Conservation (phyloP, 2,113 vertebrate species). For the Pseudopodoces humilis region DNA sequence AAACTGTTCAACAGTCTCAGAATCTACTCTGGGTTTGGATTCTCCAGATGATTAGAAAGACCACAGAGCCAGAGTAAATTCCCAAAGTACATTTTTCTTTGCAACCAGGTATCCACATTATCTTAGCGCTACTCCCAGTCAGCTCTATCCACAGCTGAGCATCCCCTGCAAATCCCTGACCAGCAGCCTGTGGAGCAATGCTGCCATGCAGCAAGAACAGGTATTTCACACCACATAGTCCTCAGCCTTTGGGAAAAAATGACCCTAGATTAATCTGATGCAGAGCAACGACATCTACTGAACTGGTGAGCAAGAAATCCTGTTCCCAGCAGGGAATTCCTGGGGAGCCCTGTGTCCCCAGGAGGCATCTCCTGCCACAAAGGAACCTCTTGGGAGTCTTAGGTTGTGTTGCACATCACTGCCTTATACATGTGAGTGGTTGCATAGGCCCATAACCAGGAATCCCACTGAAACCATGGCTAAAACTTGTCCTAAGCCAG, state of each 20-base stretch:
- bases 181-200: rapidly evolving
- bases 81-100: not conserved
- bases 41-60: not conserved
- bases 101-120: rapidly evolving
- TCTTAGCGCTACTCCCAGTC: not conserved
- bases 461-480: not conserved
- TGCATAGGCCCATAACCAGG: not conserved
- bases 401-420: rapidly evolving
- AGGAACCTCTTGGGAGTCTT: not conserved
- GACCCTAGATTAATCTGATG: not conserved
- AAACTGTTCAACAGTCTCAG: not conserved
- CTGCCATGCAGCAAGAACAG: not conserved
- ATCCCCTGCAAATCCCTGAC: not conserved
- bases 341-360: not conserved
- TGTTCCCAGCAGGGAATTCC: not conserved
- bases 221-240: not conserved
- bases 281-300: not conserved
- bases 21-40: not conserved
- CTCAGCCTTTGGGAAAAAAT: not conserved
- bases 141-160: not conserved
- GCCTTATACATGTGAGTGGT: rapidly evolving
- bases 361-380: not conserved
- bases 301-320: not conserved
- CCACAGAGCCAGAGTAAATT: not conserved
- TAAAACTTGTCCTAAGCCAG: not conserved